phyloP scores from a whole-genome alignment of 2,888 invertebrate species.

The Pollenia griseotomentosa region DNA sequence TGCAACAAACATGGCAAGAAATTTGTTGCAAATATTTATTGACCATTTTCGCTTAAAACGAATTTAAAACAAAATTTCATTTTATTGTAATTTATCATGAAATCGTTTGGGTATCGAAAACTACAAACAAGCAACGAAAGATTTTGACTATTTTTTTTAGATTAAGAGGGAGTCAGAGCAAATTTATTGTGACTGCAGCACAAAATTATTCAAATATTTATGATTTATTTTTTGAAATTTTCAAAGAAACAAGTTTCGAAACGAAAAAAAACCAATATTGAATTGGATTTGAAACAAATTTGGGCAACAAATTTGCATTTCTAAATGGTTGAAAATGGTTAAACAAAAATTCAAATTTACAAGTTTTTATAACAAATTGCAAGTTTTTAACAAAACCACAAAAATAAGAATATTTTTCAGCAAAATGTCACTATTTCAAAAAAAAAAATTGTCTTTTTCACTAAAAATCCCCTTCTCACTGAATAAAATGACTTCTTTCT shows the following conservation, averaged over 20 bases:
- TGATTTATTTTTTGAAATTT: conserved; percentile 26
- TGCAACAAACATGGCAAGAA: conserved; percentile 42
- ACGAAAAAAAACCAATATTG: not conserved
- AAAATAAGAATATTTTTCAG: too few relatives aligned
- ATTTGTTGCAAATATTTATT: conserved; percentile 54
- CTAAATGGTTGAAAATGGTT: not conserved
- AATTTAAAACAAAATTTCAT: conserved; percentile 43
- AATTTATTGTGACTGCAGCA: conserved; percentile 27
- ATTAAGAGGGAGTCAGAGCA: conserved; percentile 34
- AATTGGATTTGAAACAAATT: conserved; percentile 16
- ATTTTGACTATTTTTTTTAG: conserved; percentile 17
- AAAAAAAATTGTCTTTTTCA: too few relatives aligned
- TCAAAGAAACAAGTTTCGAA: conserved; percentile 10
- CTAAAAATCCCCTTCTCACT: too few relatives aligned
- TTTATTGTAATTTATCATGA: conserved; percentile 66
- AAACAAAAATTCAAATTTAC: not conserved
- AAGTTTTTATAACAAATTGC: not conserved
- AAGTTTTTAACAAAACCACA: too few relatives aligned
- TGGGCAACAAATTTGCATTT: conserved; percentile 37
- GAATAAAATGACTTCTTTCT: too few relatives aligned
- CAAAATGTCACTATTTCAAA: too few relatives aligned
- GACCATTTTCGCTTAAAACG: conserved; percentile 35
- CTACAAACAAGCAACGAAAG: conserved; percentile 17
- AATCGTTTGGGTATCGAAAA: conserved; percentile 41
- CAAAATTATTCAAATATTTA: conserved; percentile 30